Base-by-base conservation (phyloP, 1,140 invertebrate species). In the Potamilus streckersoni region DNA sequence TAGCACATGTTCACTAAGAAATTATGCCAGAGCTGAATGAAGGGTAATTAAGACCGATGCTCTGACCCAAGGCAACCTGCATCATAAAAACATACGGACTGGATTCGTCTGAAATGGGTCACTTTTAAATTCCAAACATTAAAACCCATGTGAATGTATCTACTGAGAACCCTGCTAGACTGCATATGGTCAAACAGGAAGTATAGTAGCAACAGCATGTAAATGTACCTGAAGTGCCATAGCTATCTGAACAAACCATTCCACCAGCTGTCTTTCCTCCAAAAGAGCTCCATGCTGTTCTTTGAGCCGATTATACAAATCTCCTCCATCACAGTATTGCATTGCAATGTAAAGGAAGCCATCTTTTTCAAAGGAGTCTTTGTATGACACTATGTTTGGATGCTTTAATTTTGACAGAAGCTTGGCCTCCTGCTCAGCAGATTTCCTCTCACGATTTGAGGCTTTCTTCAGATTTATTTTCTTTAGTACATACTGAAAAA, bases 161-260 rank as follows among this genome's bases (percentile, higher is more conserved):
- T 27, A 27, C 27, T 27, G 27, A 27, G 27, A 27, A 27, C 27
- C 27, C 27, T 27, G 27, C 27, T 31, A 31, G 11, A 6, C 38
- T 49, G 0, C 6, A 49, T 49, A 6, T 8, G 5, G 2, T 49
- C 38, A 49, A 4, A 49, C 38, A 49, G 38, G 38, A 6, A 8
- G 8, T 4, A 38, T 8, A 38, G 38, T 69, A 69, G 16, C 31
- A 69, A 55, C 19, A 56, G 19, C 15, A 63, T 56, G 5, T 19
- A 27, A 4, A 72, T 58, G 65, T 82, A 91, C 90, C 86, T 90
- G 90, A 68, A 92, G 76, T 16, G 92, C 92, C 89, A 92, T 90
- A 23, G 91, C 87, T 55, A 92, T 91, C 81, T 92, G 92, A 58
- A 92, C 89, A 86, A 92, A 92, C 91, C 92, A 92, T 77, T 92